Conservation (phyloP, 2,888 invertebrate species). For the Eupithecia dodoneata region DNA sequence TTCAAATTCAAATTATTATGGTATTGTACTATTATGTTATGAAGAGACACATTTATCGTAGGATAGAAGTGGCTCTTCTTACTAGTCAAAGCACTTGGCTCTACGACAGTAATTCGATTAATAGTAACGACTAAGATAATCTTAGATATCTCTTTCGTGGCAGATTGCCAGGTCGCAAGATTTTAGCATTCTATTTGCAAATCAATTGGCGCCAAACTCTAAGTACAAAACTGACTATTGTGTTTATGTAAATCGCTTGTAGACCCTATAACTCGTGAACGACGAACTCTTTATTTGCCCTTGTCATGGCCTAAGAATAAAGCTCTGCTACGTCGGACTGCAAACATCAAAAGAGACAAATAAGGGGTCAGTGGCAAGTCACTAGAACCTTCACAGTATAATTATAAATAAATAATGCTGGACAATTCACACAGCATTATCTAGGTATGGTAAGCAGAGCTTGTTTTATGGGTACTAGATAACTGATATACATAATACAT, state of each 20-base stretch:
- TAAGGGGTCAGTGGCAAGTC: background rate
- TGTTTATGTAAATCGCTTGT: slow-evolving; percentile 10
- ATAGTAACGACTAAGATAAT: background rate
- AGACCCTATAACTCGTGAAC: background rate
- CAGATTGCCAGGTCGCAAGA: background rate
- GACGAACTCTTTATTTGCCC: background rate
- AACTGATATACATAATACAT: too few relatives aligned
- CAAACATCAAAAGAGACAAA: background rate
- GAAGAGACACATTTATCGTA: too few relatives aligned
- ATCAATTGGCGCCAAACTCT: slow-evolving; percentile 8
- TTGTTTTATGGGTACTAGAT: too few relatives aligned
- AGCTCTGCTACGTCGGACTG: background rate
- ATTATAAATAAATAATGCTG: too few relatives aligned
- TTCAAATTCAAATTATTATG: too few relatives aligned
- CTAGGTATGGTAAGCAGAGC: too few relatives aligned
- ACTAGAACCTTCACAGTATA: background rate
- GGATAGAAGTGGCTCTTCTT: background rate
- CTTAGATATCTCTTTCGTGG: slow-evolving; percentile 2
- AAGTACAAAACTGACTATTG: slow-evolving; percentile 7
- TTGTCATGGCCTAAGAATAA: background rate
- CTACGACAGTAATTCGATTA: slow-evolving; percentile 1
- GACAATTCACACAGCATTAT: too few relatives aligned
- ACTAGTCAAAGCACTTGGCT: background rate
- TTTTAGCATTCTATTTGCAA: slow-evolving; percentile 12
- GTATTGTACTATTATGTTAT: too few relatives aligned